phyloP scores from a whole-genome alignment of 2,113 vertebrate genomes.

The Solea solea region DNA sequence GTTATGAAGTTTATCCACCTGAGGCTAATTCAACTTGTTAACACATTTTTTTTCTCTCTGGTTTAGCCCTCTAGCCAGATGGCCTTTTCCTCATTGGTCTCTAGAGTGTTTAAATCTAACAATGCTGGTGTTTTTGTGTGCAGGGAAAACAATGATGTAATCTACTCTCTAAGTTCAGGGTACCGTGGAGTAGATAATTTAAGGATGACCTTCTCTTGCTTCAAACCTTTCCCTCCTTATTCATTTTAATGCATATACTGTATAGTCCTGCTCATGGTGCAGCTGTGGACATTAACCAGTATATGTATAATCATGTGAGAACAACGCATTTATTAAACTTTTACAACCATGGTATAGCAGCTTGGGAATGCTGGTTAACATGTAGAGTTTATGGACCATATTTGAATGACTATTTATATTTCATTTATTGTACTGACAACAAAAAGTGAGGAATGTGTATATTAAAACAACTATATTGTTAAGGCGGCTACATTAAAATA shows the following conservation, averaged over 20 bases:
- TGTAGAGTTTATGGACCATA: background rate
- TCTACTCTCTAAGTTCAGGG: no score
- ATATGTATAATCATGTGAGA: background rate
- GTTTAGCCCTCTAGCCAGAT: background rate
- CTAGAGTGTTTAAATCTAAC: no score
- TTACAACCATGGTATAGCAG: background rate
- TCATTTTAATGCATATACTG: background rate
- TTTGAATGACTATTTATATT: background rate
- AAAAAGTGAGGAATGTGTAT: background rate
- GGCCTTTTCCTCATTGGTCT: background rate
- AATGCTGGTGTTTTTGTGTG: background rate
- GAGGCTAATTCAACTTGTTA: no score
- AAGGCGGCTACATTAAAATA: background rate
- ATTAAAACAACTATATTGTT: background rate
- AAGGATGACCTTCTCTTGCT: background rate
- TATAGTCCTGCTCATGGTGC: no score
- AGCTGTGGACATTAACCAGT: background rate
- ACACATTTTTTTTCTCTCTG: no score
- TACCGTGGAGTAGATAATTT: background rate
- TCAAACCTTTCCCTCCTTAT: background rate
- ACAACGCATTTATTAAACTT: background rate
- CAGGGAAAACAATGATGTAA: no score
- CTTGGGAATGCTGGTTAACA: background rate
- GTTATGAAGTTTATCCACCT: no score
- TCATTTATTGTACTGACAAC: no score